Base-by-base conservation (phyloP, 2,888 invertebrate species). In the Sphaeridia pumilis region DNA sequence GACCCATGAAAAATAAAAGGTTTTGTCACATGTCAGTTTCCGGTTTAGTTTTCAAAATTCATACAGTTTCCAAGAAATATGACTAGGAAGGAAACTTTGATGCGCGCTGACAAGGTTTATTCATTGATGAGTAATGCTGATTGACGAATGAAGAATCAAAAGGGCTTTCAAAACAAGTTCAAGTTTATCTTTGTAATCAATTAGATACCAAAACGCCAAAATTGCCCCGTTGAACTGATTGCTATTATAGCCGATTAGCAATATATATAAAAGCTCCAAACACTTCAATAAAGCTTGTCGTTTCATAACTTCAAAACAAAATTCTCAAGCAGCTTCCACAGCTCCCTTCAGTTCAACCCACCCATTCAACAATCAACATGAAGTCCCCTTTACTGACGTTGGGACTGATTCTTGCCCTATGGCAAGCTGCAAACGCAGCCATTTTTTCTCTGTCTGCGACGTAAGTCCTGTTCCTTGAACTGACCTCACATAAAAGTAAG, bases 391-490 rank as follows among this genome's bases (percentile, higher is more conserved):
- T 31, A 31, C 31, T 31, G 10, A 14, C 14, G 14, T 14, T 31
- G 10, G 7, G 31, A 10, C 31, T 31, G 10, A 31, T 31, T 31
- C 10, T 31, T 31, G 7, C 10, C 31, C 14, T 31, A 14, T 31
- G 31, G 31, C 10, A 31, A 14, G 31, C 5, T 17, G 49, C 49
- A 2, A 24, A 22, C 14, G 28, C 49, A 4, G 49, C 38, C 1
- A 20, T 7, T 14, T 17, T 49, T 26, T 25, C n/a, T 24, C 17
- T 49, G 21, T 24, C 25, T n/a, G 49, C 49, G 12, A 27, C 10
- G 49, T 49, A 49, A 49, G 49, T 17, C 17, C 2, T 12, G 26
- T 31, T 31, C 31, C 31, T 31, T 31, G 12, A 26, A 26, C 27
- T n/a, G 27, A n/a, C 22, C 12, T 25, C n/a, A 21, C 17, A 17